Conservation (phyloP, 2,113 vertebrate species). For the Mugil cephalus region DNA sequence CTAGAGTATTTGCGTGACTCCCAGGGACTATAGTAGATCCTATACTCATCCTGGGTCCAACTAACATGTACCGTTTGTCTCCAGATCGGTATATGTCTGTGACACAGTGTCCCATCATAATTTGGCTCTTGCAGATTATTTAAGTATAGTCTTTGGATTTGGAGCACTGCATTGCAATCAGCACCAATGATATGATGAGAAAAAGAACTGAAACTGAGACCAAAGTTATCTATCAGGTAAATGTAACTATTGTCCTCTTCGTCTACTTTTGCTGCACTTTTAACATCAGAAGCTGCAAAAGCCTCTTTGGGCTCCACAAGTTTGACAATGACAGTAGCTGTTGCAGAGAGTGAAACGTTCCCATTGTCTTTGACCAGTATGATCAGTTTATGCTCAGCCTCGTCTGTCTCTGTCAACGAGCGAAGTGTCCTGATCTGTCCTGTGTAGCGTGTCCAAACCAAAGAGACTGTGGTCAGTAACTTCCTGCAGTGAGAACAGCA, state of each 20-base stretch:
- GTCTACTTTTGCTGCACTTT: no score
- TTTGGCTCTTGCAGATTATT: constrained; percentile 64
- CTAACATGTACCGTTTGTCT: constrained; percentile 66
- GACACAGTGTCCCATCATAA: constrained; percentile 35
- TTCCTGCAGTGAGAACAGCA: no score
- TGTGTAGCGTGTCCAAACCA: neutral
- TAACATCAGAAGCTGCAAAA: no score
- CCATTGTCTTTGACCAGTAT: no score
- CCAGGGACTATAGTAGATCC: constrained; percentile 72
- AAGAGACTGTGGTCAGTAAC: no score
- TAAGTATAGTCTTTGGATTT: constrained; percentile 65
- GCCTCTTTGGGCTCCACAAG: no score
- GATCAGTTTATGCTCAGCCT: no score
- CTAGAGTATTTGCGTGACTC: constrained; percentile 49
- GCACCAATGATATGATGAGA: constrained; percentile 52
- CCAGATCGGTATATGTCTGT: constrained; percentile 74
- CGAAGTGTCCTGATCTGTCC: constrained; percentile 42
- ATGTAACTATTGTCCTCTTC: no score
- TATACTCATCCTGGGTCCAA: constrained; percentile 75
- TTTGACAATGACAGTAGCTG: no score
- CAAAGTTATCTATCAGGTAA: constrained; percentile 62
- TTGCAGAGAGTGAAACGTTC: no score
- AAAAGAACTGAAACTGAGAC: constrained; percentile 73
- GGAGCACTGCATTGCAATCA: constrained; percentile 65
- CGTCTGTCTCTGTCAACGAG: no score